A percentile compares a stretch with the other conserved stretches of the same genome.
These are phyloP conservation scores for Leucophenga maculata DNA, from an alignment of 2,888 invertebrate genomes.

Conservation along the genomic window DNA sequence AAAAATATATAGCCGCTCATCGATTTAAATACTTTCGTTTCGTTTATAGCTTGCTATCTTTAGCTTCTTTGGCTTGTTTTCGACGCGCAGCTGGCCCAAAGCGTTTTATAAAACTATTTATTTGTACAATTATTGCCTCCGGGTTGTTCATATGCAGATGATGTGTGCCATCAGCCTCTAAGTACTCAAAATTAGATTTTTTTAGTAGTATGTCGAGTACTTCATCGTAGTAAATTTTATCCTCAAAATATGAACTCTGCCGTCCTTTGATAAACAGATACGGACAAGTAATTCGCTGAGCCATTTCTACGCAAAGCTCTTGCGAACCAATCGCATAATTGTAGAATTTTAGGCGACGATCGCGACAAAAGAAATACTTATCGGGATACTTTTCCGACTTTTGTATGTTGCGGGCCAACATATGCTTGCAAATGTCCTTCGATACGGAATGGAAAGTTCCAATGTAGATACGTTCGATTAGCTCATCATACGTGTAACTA, in stretches of 20 bases:
- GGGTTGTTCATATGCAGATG: conserved; percentile 83
- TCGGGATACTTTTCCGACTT: conserved; percentile 75
- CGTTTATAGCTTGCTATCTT: conserved; percentile 63
- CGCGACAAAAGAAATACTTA: conserved; percentile 78
- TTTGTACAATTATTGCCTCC: conserved; percentile 74
- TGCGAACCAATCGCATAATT: conserved; percentile 69
- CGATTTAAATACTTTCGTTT: neutral
- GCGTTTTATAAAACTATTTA: conserved; percentile 76
- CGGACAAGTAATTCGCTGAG: conserved; percentile 77
- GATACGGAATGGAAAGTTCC: conserved; percentile 77
- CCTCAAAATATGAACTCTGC: conserved; percentile 75
- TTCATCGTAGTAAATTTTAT: conserved; percentile 76
- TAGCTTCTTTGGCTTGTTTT: conserved; percentile 73
- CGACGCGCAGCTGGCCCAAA: conserved; percentile 75
- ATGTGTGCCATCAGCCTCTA: conserved; percentile 79
- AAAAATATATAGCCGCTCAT: neutral
- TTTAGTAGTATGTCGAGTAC: conserved; percentile 75
- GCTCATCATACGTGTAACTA: conserved; percentile 77
- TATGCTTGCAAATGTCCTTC: conserved; percentile 74
- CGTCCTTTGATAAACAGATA: conserved; percentile 78
- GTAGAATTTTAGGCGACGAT: conserved; percentile 77
- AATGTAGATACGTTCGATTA: conserved; percentile 75
- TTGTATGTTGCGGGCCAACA: conserved; percentile 76
- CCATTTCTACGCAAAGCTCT: conserved; percentile 75
- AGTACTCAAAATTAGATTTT: conserved; percentile 76